These are phyloP conservation scores for Brachynemurus nebulosus DNA, from an alignment of 2,888 invertebrate genomes.

Conservation along the genomic window DNA sequence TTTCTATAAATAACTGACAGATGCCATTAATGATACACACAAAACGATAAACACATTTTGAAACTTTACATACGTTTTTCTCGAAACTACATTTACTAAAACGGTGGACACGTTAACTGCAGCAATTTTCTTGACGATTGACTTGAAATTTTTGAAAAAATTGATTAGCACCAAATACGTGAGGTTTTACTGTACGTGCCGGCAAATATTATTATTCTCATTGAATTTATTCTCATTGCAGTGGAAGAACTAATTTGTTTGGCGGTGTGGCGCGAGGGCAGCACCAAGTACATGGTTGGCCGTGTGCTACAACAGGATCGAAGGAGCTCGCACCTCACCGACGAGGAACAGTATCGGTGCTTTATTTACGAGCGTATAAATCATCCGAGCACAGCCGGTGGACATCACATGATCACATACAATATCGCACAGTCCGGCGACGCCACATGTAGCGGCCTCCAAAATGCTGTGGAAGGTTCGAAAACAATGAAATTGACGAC, in stretches of 20 bases:
- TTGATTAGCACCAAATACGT: too few species aligned
- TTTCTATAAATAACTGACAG: too few species aligned
- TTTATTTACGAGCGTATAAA: constrained; percentile 54
- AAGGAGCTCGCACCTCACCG: constrained; percentile 39
- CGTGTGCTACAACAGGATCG: constrained; percentile 48
- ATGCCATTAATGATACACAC: too few species aligned
- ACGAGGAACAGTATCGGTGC: constrained; percentile 69
- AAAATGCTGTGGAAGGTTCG: constrained; percentile 62
- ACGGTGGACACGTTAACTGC: too few species aligned
- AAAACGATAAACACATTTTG: too few species aligned
- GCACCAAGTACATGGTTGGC: constrained; percentile 64
- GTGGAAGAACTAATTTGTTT: constrained; percentile 71
- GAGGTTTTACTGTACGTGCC: too few species aligned
- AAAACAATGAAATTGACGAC: constrained; percentile 63
- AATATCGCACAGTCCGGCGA: constrained; percentile 64
- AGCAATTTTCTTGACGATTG: too few species aligned
- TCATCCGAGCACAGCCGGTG: constrained; percentile 31
- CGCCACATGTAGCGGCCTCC: constrained; percentile 64
- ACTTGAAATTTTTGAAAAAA: too few species aligned
- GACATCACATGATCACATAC: constrained; percentile 39
- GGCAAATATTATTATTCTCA: too few species aligned
- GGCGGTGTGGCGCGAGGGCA: constrained; percentile 74
- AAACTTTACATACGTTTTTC: too few species aligned
- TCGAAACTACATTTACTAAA: too few species aligned
- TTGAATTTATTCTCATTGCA: constrained; percentile 23